phyloP scores from a whole-genome alignment of 2,888 invertebrate species.

The Antheraea yamamai region DNA sequence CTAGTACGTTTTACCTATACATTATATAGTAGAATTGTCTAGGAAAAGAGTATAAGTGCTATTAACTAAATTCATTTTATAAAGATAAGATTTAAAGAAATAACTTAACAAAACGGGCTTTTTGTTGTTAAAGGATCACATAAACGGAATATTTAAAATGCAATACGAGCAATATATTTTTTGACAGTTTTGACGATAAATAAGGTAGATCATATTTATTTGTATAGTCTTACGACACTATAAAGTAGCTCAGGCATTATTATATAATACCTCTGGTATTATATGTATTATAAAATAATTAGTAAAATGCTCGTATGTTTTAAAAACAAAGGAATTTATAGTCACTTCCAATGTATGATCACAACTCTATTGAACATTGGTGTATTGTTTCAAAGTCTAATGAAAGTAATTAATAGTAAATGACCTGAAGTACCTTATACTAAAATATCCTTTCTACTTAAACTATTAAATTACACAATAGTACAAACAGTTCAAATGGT shows the following conservation, averaged over 20 bases:
- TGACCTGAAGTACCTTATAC: not conserved
- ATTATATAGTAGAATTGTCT: not conserved
- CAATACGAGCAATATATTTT: not conserved
- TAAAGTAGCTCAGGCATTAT: too few species aligned
- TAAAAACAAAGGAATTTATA: not conserved
- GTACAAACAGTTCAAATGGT: not conserved
- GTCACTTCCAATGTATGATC: not conserved
- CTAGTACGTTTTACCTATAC: not conserved
- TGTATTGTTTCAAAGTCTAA: not conserved
- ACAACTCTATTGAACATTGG: not conserved
- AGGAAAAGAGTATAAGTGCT: not conserved
- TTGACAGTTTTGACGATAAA: not conserved
- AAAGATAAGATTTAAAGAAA: too few species aligned
- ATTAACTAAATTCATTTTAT: not conserved
- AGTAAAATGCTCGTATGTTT: not conserved
- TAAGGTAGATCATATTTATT: not conserved
- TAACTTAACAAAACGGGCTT: not conserved
- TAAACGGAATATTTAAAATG: not conserved
- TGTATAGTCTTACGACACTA: not conserved
- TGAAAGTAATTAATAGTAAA: not conserved
- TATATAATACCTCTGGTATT: too few species aligned
- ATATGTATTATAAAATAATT: not conserved
- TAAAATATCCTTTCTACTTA: not conserved
- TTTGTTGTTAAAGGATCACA: not conserved
- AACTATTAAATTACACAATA: not conserved